Base-by-base conservation (phyloP, 2,888 invertebrate genomes). In the Machimus atricapillus region DNA sequence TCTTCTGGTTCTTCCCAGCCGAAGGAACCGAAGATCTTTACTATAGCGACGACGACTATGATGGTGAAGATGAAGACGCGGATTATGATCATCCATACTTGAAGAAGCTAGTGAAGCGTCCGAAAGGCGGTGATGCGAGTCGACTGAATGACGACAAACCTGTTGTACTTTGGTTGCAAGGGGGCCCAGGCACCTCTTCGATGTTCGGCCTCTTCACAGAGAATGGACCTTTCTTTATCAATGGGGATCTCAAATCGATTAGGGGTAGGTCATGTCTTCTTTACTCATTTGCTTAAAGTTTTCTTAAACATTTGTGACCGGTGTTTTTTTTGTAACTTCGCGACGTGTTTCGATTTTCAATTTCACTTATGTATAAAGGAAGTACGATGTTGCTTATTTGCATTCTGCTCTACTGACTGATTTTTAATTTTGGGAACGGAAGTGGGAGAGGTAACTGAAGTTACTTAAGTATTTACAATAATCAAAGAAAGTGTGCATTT, bases 1-100 rank as follows among this genome's bases (percentile, higher is more conserved):
- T 96, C 92, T 97, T 97, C 92, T 97, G 97, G 97, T 97, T 96
- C 90, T 97, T 97, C 90, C 97, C 97, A 0, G 0, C 92, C 90
- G 86, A 91, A 81, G 90, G 92, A 0, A 88, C 93, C 0, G 92
- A 93, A 87, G 90, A 93, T 0, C 88, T 89, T 1, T 93, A 92
- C 87, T 89, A 90, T 0, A 93, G 94, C 1, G 89, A 93, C 27
- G 93, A 94, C 1, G 89, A 93, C 31, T 86, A 88, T 52, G 94
- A 95, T 89, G 94, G 94, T 1, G 94, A 90, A 31, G 93, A 93
- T 43, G 89, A 87, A 58, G 85, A 89, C 86, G 87, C 89, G 46
- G 89, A 89, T 85, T 6, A 91, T 92, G 46, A 89, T 93, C 1
- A 90, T 90, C 88, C 92, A 34, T 89, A 85, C 78, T 81, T 90